Percentiles rank a stretch among this genome's conserved stretches.
phyloP scores from a whole-genome alignment of 2,888 invertebrate genomes.

The Athalia rosae region DNA sequence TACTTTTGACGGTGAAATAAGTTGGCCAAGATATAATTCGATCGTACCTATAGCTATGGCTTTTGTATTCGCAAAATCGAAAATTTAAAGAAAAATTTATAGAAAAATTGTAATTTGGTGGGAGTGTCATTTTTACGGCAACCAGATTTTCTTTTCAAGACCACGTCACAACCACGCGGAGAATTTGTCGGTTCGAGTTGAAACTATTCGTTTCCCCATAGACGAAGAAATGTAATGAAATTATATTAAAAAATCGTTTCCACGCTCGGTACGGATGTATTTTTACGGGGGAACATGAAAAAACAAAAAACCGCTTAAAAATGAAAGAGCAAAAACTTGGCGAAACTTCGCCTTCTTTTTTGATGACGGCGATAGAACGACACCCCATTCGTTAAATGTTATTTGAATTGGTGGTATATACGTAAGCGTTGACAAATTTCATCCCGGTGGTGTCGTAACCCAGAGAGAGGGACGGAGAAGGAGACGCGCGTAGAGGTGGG shows the following conservation, averaged over 20 bases:
- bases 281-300: neutral
- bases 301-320: neutral
- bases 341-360: neutral
- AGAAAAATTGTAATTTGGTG: too few species aligned
- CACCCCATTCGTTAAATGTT: conserved; percentile 1
- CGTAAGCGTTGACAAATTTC: neutral
- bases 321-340: neutral
- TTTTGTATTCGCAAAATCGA: too few species aligned
- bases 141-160: too few species aligned
- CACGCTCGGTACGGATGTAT: neutral
- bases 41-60: too few species aligned
- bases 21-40: too few species aligned
- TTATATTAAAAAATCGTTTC: neutral
- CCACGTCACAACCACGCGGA: too few species aligned
- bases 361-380: neutral
- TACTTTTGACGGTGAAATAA: too few species aligned
- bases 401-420: neutral
- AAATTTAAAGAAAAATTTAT: too few species aligned
- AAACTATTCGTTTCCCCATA: too few species aligned
- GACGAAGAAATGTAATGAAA: neutral
- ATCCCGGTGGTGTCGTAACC: neutral
- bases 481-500: too few species aligned
- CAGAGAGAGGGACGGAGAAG: neutral
- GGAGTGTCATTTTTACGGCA: too few species aligned
- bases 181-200: neutral